Conservation (phyloP, 2,888 invertebrate species). For the Harpalus rufipes region DNA sequence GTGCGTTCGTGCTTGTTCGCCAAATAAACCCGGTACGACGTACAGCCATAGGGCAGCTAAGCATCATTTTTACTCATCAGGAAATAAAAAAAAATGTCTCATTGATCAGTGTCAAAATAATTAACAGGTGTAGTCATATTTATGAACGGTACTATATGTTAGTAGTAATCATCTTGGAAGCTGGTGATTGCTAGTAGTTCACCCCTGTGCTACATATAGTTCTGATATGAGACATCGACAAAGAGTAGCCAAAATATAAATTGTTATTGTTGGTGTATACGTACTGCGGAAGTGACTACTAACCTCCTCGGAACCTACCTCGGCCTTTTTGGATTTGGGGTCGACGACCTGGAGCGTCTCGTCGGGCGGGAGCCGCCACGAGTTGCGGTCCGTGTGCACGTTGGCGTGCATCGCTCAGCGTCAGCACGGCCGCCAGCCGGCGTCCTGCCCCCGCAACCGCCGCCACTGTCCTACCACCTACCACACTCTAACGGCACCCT, state of each 20-base stretch:
- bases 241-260: not conserved
- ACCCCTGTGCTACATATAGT: not conserved
- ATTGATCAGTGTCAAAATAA: no score
- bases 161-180: no score
- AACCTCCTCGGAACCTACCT: slow-evolving; percentile 77
- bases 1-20: no score
- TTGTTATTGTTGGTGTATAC: slow-evolving; percentile 14
- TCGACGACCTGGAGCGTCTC: slow-evolving; percentile 95
- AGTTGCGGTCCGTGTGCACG: slow-evolving; percentile 92
- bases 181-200: not conserved
- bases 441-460: slow-evolving; percentile 68
- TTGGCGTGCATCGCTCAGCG: slow-evolving; percentile 91
- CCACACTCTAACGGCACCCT: slow-evolving; percentile 13
- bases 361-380: slow-evolving; percentile 95
- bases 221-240: not conserved
- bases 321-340: slow-evolving; percentile 88
- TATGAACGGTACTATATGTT: no score
- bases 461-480: slow-evolving; percentile 61
- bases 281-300: slow-evolving; percentile 63
- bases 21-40: no score
- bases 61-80: no score
- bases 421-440: slow-evolving; percentile 79
- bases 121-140: no score
- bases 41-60: no score
- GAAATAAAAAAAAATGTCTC: no score